A percentile compares a stretch with the other conserved stretches of the same genome.
Conservation (phyloP, 2,888 invertebrate species). For the Lasioglossum marginatum region DNA sequence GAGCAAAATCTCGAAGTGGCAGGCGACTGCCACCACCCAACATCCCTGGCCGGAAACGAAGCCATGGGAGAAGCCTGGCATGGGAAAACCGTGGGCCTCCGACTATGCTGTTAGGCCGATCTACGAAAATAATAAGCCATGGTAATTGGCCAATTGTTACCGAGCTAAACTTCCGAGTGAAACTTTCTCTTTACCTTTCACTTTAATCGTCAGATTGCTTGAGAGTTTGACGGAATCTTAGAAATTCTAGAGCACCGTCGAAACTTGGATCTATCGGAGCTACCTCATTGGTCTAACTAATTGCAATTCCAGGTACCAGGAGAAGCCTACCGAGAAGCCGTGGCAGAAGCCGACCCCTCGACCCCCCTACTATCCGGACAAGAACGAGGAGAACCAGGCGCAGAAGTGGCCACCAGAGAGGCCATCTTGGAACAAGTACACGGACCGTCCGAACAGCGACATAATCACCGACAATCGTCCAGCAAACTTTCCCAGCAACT, state of each 20-base stretch:
- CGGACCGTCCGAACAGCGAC: slow-evolving; percentile 81
- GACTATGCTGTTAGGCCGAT: slow-evolving; percentile 76
- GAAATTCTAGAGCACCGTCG: background rate
- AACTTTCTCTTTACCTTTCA: background rate
- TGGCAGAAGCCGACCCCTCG: slow-evolving; percentile 71
- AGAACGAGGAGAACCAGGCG: slow-evolving; percentile 76
- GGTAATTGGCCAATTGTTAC: slow-evolving; percentile 56
- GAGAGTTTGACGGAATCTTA: background rate
- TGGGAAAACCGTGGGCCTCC: slow-evolving; percentile 79
- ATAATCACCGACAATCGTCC: slow-evolving; percentile 87
- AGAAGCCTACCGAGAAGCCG: slow-evolving; percentile 76
- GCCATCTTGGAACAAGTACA: slow-evolving; percentile 83
- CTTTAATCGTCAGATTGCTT: background rate
- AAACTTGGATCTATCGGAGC: background rate
- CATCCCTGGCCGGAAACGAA: slow-evolving; percentile 81
- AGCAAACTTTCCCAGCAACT: slow-evolving; percentile 85
- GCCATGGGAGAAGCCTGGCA: slow-evolving; percentile 80
- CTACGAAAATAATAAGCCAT: slow-evolving; percentile 78
- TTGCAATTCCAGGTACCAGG: slow-evolving; percentile 73
- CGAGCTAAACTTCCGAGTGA: slow-evolving; percentile 22
- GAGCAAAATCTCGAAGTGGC: slow-evolving; percentile 93
- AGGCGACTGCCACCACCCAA: slow-evolving; percentile 86
- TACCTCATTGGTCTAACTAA: no score
- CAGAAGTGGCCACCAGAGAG: slow-evolving; percentile 84
- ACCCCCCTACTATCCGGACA: slow-evolving; percentile 74